A percentile compares a stretch with the other conserved stretches of the same genome.
Evolutionary conservation across 1,140 invertebrate species (phyloP).

Genomic region (Aporrectodea caliginosa): DNA sequence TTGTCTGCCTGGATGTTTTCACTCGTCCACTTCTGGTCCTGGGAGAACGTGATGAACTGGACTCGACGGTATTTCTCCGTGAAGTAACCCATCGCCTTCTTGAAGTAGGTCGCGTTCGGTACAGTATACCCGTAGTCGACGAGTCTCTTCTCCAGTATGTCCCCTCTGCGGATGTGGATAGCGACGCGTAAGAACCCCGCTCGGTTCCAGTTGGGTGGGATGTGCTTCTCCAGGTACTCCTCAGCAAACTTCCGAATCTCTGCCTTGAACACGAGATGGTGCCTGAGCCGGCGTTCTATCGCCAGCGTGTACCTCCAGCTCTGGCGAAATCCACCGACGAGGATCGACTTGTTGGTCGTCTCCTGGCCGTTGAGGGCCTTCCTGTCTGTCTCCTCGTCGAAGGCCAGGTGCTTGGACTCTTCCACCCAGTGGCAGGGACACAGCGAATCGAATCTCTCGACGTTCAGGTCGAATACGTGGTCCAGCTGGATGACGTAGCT

Average conservation of each 20-base stretch:
- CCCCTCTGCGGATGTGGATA: conserved; percentile 30
- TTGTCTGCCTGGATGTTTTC: background rate
- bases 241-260: conserved; percentile 2
- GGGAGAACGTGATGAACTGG: conserved; percentile 11
- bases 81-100: conserved; percentile 23
- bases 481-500: conserved; percentile 1
- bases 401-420: background rate
- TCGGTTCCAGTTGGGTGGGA: background rate
- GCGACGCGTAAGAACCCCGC: conserved; percentile 20
- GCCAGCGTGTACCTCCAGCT: conserved; percentile 16
- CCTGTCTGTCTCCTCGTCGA: background rate
- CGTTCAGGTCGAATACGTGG: conserved; percentile 7
- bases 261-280: conserved; percentile 17
- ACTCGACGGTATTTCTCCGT: background rate
- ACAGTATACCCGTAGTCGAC: conserved; percentile 14
- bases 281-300: background rate
- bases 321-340: conserved; percentile 12
- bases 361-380: background rate
- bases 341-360: conserved; percentile 11
- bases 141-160: conserved; percentile 14
- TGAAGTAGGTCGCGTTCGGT: conserved; percentile 14
- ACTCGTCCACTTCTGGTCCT: conserved; percentile 10
- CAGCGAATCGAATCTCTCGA: conserved; percentile 18
- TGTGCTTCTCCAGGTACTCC: conserved; percentile 1
- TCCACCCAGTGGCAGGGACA: background rate